Evolutionary conservation across 2,113 vertebrate genomes (phyloP).

Genomic region (Phyllostomus discolor): DNA sequence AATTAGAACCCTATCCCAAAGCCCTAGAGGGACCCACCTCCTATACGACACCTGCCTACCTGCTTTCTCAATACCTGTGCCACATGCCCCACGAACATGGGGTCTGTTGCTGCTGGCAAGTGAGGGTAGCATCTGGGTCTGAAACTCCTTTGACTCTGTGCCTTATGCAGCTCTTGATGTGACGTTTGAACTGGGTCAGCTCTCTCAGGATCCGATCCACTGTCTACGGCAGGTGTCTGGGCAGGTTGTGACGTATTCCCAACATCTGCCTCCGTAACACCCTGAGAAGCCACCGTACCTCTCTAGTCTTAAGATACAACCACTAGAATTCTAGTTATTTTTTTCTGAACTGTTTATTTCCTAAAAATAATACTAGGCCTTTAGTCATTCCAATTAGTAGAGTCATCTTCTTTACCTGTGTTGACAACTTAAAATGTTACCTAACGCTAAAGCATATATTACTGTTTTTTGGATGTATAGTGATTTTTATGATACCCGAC

Average conservation of each 20-base stretch:
- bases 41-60: not conserved
- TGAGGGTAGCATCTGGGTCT: not conserved
- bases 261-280: not conserved
- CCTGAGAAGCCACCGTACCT: not conserved
- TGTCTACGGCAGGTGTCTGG: not conserved
- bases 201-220: not conserved
- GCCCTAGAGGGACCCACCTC: not conserved
- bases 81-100: not conserved
- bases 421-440: not conserved
- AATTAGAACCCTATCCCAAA: not conserved
- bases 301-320: not conserved
- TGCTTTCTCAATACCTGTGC: not conserved
- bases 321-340: not conserved
- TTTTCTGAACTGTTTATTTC: not conserved
- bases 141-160: not conserved
- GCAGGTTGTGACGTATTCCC: not conserved
- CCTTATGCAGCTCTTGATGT: not conserved
- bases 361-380: conserved; percentile 12
- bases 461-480: not conserved
- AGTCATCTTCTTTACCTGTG: not conserved
- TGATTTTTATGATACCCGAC: conserved; percentile 30
- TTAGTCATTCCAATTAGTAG: not conserved
- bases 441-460: not conserved
- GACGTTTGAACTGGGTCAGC: not conserved
- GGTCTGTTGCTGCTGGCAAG: not conserved